Evolutionary conservation across 1,140 invertebrate species (phyloP).

Genomic region (Diorhabda carinulata): DNA sequence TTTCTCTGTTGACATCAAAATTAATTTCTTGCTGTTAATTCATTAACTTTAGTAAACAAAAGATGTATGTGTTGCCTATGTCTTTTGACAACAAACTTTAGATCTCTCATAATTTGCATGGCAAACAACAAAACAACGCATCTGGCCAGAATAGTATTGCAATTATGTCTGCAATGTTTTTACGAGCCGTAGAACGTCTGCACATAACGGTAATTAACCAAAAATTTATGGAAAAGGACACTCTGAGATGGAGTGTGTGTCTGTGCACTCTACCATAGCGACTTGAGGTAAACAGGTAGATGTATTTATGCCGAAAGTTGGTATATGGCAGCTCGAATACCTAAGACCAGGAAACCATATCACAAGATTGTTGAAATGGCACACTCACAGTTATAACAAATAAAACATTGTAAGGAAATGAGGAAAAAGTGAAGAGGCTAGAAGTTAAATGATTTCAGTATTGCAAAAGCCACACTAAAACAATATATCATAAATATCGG

Average conservation of each 20-base stretch:
- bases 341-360: background rate
- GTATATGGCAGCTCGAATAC: too few relatives aligned
- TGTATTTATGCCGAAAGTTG: background rate
- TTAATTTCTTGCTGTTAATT: too few relatives aligned
- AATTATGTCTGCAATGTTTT: background rate
- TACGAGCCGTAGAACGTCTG: background rate
- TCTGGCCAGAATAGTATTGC: too few relatives aligned
- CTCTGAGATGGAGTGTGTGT: slow-evolving; percentile 10
- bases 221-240: slow-evolving; percentile 7
- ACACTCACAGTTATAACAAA: background rate
- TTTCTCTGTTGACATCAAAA: too few relatives aligned
- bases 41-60: too few relatives aligned
- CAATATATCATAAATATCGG: background rate
- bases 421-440: background rate
- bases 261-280: slow-evolving; percentile 3
- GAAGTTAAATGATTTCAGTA: background rate
- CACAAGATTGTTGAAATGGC: background rate
- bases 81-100: background rate
- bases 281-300: background rate
- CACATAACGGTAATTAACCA: background rate
- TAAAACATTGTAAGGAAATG: background rate
- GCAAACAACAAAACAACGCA: too few relatives aligned
- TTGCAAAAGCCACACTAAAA: background rate
- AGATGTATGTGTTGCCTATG: too few relatives aligned
- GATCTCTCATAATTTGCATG: background rate